Evolutionary conservation across 2,797 vertebrate genomes (phyloP).

Genomic region (Mus minutoides): DNA sequence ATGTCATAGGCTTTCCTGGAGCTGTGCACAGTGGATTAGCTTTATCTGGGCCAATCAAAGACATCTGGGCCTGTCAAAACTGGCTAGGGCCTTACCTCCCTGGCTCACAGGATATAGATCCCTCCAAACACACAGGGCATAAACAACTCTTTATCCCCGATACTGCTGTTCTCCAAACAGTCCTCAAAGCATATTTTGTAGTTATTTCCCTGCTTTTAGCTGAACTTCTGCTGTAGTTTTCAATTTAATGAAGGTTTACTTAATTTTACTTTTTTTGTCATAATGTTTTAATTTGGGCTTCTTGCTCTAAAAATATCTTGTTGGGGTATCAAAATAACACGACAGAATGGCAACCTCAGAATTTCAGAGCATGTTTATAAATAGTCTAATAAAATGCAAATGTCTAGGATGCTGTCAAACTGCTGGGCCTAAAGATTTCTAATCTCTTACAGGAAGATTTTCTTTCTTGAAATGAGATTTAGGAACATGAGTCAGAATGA

Average conservation of each 20-base stretch:
- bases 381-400: constrained; percentile 49
- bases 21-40: neutral
- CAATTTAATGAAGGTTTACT: constrained; percentile 54
- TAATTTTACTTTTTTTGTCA: constrained; percentile 36
- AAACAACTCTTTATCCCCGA: neutral
- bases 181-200: neutral
- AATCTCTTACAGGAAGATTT: constrained; percentile 35
- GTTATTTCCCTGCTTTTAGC: neutral
- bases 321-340: constrained; percentile 68
- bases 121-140: neutral
- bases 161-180: constrained; percentile 34
- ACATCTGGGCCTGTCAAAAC: neutral
- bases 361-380: constrained; percentile 48
- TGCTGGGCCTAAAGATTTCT: constrained; percentile 51
- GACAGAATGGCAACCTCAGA: constrained; percentile 45
- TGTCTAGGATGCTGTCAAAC: neutral
- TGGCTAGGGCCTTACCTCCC: neutral
- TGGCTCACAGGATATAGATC: neutral
- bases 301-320: constrained; percentile 68
- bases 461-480: constrained; percentile 51
- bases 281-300: constrained; percentile 63
- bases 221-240: constrained; percentile 47
- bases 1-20: neutral
- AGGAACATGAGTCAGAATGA: constrained; percentile 9
- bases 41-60: neutral